Conservation (phyloP, 2,888 invertebrate genomes). For the Noctua pronuba region DNA sequence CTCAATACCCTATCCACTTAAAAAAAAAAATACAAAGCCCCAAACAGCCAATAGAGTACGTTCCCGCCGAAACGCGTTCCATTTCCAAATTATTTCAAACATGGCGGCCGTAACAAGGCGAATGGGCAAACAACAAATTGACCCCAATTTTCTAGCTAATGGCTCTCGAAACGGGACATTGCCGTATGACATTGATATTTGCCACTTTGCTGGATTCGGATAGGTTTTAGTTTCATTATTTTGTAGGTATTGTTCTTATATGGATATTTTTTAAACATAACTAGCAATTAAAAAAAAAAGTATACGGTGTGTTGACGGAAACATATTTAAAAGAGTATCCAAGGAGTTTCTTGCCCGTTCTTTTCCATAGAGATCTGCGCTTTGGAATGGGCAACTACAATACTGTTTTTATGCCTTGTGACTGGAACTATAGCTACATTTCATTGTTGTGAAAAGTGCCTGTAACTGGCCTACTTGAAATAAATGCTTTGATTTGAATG, state of each 20-base stretch:
- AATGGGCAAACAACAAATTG: conserved; percentile 76
- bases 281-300: background rate
- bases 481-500: too few relatives aligned
- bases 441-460: too few relatives aligned
- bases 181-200: conserved; percentile 66
- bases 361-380: too few relatives aligned
- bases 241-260: conserved; percentile 6
- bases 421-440: too few relatives aligned
- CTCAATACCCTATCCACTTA: conserved; percentile 61
- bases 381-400: too few relatives aligned
- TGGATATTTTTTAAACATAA: background rate
- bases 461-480: too few relatives aligned
- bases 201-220: conserved; percentile 39
- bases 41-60: conserved; percentile 53
- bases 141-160: conserved; percentile 73
- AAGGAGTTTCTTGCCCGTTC: too few relatives aligned
- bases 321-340: too few relatives aligned
- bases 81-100: conserved; percentile 73
- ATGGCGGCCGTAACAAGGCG: conserved; percentile 69
- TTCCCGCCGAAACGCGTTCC: conserved; percentile 69
- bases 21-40: conserved; percentile 63
- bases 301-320: background rate
- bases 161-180: conserved; percentile 53
- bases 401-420: too few relatives aligned
- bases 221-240: conserved; percentile 33